phyloP scores from a whole-genome alignment of 1,140 invertebrate species.

The Hylaeus volcanicus region DNA sequence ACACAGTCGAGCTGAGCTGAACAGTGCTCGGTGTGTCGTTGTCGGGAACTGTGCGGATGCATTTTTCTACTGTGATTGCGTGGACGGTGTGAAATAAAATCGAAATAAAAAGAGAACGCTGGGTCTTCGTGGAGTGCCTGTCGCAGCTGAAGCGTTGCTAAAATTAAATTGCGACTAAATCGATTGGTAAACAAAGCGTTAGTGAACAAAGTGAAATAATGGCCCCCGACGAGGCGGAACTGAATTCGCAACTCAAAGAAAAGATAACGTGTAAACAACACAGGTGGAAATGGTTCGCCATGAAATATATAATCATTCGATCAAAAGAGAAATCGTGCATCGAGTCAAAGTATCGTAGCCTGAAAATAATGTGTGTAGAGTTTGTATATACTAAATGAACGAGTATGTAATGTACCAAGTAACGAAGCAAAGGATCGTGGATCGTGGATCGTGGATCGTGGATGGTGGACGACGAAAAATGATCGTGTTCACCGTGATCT shows the following conservation, averaged over 20 bases:
- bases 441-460: slow-evolving; percentile 1
- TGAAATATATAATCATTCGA: neutral
- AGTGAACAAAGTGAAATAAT: slow-evolving; percentile 12
- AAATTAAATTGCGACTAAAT: slow-evolving; percentile 38
- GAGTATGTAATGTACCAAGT: slow-evolving; percentile 6
- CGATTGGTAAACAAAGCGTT: slow-evolving; percentile 19
- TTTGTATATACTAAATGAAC: neutral
- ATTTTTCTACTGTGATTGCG: slow-evolving; percentile 11
- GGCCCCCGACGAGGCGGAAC: neutral
- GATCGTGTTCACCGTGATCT: slow-evolving; percentile 56
- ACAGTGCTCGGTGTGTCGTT: slow-evolving; percentile 20
- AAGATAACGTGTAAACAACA: neutral
- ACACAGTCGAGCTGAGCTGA: slow-evolving; percentile 25
- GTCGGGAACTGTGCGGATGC: slow-evolving; percentile 9
- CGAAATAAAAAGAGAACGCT: neutral
- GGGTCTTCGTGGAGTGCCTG: neutral
- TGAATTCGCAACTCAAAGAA: neutral
- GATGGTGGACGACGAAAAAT: slow-evolving; percentile 18
- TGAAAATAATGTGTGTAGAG: slow-evolving; percentile 23
- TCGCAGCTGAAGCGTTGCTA: slow-evolving; percentile 25
- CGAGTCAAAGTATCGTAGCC: neutral
- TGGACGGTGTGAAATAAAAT: neutral
- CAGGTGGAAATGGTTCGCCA: too few species aligned
- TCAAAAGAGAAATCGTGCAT: neutral
- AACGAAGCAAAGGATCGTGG: slow-evolving; percentile 2